A percentile compares a stretch with the other conserved stretches of the same genome.
These are phyloP conservation scores for Cyclophora albipunctata DNA, from an alignment of 2,888 invertebrate genomes.

Conservation along the genomic window DNA sequence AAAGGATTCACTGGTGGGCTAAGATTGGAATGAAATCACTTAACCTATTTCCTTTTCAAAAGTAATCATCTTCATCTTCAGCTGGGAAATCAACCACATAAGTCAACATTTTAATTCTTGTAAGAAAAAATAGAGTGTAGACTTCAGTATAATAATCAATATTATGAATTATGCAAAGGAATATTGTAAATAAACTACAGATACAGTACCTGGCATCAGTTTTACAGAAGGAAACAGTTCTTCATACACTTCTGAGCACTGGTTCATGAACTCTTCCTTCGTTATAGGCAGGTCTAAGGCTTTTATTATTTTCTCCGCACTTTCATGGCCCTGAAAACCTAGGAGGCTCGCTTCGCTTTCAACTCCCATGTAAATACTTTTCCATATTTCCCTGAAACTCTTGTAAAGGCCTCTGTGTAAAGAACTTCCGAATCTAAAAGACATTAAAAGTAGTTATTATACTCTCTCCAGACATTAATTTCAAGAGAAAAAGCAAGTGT, in stretches of 20 bases:
- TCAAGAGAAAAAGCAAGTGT: too few species aligned
- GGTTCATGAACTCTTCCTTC: constrained; percentile 77
- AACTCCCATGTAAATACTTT: constrained; percentile 87
- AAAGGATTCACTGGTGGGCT: not conserved
- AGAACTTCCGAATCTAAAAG: constrained; percentile 85
- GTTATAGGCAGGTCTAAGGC: constrained; percentile 78
- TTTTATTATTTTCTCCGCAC: constrained; percentile 76
- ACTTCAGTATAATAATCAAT: too few species aligned
- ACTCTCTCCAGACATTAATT: too few species aligned
- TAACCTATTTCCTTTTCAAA: not conserved
- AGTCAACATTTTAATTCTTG: too few species aligned
- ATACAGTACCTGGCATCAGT: constrained; percentile 80
- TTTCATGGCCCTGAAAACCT: constrained; percentile 80
- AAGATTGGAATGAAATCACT: too few species aligned
- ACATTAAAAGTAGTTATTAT: not conserved
- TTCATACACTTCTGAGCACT: constrained; percentile 69
- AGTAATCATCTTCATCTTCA: not conserved
- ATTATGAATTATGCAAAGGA: constrained; percentile 12
- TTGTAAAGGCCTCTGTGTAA: constrained; percentile 82
- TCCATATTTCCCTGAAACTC: constrained; percentile 79
- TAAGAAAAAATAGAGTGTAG: too few species aligned
- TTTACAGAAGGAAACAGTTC: constrained; percentile 76
- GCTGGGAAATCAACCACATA: too few species aligned
- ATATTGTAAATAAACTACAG: constrained; percentile 20
- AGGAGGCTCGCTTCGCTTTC: constrained; percentile 81